These are phyloP conservation scores for Tokudaia tokunoshimensis DNA, from an alignment of 2,797 vertebrate species.

Conservation along the genomic window DNA sequence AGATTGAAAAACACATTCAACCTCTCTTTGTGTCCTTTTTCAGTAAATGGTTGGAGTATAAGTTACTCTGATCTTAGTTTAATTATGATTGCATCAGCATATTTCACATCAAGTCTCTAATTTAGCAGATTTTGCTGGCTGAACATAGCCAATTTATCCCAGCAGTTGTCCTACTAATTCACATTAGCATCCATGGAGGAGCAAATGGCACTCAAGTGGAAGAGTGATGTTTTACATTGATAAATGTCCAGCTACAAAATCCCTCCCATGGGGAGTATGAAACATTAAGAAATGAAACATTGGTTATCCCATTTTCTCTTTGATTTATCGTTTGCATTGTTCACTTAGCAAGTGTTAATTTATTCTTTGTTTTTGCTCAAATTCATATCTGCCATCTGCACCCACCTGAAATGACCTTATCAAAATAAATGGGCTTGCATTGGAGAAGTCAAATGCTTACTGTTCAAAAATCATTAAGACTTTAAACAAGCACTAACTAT, in stretches of 20 bases:
- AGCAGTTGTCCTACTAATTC: constrained; percentile 61
- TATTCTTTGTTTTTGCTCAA: constrained; percentile 22
- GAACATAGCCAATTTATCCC: constrained; percentile 63
- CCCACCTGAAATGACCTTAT: neutral
- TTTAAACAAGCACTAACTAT: neutral
- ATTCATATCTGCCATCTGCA: neutral
- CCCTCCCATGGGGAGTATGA: neutral
- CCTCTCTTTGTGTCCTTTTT: neutral
- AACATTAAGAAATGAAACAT: constrained; percentile 9
- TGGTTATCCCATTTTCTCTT: constrained; percentile 2
- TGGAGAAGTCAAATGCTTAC: neutral
- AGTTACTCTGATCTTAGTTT: constrained; percentile 37
- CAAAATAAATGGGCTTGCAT: constrained; percentile 33
- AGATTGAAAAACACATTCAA: neutral
- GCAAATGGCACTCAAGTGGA: constrained; percentile 55
- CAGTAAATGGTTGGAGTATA: neutral
- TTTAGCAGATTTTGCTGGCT: constrained; percentile 63
- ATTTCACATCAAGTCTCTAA: constrained; percentile 46
- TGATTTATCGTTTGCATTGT: constrained; percentile 48
- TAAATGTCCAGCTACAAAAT: constrained; percentile 17
- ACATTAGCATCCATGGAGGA: constrained; percentile 59
- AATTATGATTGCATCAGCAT: constrained; percentile 64
- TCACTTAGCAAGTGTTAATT: constrained; percentile 53
- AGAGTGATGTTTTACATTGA: constrained; percentile 56
- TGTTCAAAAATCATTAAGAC: constrained; percentile 48